phyloP scores from a whole-genome alignment of 2,113 vertebrate genomes.

The Tychaedon coryphoeus region DNA sequence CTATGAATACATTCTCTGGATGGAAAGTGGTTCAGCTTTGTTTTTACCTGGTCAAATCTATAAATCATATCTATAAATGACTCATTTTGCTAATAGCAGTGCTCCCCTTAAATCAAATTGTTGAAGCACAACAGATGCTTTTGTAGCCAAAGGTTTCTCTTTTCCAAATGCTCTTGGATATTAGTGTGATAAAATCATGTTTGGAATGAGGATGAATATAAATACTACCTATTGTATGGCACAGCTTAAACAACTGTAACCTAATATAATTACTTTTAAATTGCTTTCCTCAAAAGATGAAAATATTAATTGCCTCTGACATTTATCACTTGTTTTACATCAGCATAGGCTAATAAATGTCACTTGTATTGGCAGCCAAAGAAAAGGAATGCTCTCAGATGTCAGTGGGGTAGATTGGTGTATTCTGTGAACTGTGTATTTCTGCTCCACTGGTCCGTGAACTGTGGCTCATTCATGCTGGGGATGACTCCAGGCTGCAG shows the following conservation, averaged over 20 bases:
- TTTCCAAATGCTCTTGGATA: background rate
- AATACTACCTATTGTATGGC: background rate
- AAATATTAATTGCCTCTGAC: slow-evolving; percentile 33
- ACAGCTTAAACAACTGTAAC: slow-evolving; percentile 34
- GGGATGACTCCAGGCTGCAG: background rate
- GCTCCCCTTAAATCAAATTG: background rate
- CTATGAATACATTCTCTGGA: background rate
- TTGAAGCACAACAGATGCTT: slow-evolving; percentile 13
- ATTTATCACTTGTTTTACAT: slow-evolving; percentile 41
- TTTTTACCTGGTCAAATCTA: background rate
- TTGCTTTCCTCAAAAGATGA: slow-evolving; percentile 24
- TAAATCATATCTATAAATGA: background rate
- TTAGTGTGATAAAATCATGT: background rate
- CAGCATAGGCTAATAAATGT: slow-evolving; percentile 33
- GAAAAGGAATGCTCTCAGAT: background rate
- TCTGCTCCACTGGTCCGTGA: background rate
- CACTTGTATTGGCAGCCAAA: background rate
- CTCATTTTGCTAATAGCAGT: slow-evolving; percentile 1
- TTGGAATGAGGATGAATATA: background rate
- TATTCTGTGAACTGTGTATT: background rate
- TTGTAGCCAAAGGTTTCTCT: background rate
- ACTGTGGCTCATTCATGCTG: background rate
- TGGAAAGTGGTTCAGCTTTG: background rate
- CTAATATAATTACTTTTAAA: slow-evolving; percentile 36
- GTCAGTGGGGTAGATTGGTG: background rate